Evolutionary conservation across 1,140 invertebrate genomes (phyloP), one percentile per base, ranked within the genome.

Genomic region (Sesamia nonagrioides): DNA sequence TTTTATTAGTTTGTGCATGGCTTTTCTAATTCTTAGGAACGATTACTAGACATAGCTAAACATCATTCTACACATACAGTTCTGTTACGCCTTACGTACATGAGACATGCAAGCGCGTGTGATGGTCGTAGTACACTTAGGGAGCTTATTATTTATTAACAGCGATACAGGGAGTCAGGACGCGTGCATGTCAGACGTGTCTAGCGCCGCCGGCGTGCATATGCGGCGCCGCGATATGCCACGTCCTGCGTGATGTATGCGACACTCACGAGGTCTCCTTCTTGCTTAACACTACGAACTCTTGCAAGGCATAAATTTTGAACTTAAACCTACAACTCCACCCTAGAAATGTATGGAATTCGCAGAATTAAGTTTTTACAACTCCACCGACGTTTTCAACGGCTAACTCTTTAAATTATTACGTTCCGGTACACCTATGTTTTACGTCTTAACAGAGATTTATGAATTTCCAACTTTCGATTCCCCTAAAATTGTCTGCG

Each of bases 291-390:
- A 90, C 85, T 83, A 85, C 86, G 84, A 89, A 89, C 85, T 84
- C 85, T 89, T 85, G 72, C 89, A 86, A 87, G 84, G 87, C 85
- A 93, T 93, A 92, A 93, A 93, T 93, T 93, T 66, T 87, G 84
- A 90, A 92, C 85, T 90, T 86, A 89, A 92, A 89, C 87, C 87
- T 86, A 85, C 88, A 90, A 90, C 86, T 90, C 88, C 83, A 84
- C 80, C 86, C 89, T 85, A 89, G 89, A 89, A 89, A 92, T 89
- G 86, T 89, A 85, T 84, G 82, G 87, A 89, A 89, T 90, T 89
- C 87, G 79, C 88, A 84, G 85, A 91, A 91, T 90, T 79, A 90
- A 90, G 85, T 93, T 94, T 94, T 92, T 90, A 90, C 84, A 88
- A 91, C 84, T 89, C 76, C 69, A 84, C 82, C 80, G 61, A 86